These are phyloP conservation scores for Toxotes chatareus DNA, from an alignment of 2,113 vertebrate genomes.

Conservation along the genomic window DNA sequence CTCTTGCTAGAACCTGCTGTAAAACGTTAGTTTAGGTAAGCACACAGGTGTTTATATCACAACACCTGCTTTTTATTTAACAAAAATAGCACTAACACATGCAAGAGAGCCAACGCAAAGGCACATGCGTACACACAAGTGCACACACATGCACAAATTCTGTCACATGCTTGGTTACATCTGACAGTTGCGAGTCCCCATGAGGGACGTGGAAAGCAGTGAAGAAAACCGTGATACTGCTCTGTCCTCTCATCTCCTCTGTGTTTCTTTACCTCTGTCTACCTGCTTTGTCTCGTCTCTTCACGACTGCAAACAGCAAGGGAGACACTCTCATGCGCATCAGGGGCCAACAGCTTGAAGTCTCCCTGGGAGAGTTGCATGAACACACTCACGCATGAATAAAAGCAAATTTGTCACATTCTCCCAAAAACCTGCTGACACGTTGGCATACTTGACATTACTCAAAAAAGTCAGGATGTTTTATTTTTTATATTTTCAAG, in stretches of 20 bases:
- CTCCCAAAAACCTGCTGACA: conserved; percentile 25
- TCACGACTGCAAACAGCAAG: conserved; percentile 1
- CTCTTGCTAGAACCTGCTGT: background rate
- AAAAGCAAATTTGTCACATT: conserved; percentile 44
- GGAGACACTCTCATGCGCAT: conserved; percentile 14
- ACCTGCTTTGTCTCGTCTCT: background rate
- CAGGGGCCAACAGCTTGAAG: conserved; percentile 39
- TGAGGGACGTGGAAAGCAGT: background rate
- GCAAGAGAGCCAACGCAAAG: background rate
- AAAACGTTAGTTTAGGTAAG: background rate
- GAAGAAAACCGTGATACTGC: conserved; percentile 25
- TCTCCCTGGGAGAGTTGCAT: conserved; percentile 32
- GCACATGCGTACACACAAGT: background rate
- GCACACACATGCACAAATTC: background rate
- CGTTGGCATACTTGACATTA: conserved; percentile 35
- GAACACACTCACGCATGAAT: conserved; percentile 20
- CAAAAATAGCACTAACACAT: background rate
- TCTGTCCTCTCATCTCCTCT: conserved; percentile 39
- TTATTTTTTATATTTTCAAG: background rate
- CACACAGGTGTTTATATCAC: background rate
- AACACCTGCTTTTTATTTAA: background rate
- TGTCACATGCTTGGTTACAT: conserved; percentile 29
- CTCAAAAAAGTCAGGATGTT: conserved; percentile 1
- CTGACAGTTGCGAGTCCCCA: conserved; percentile 16
- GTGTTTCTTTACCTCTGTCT: conserved; percentile 24